Base-by-base conservation (phyloP, 1,140 invertebrate species). In the Drosophila kepulauana region DNA sequence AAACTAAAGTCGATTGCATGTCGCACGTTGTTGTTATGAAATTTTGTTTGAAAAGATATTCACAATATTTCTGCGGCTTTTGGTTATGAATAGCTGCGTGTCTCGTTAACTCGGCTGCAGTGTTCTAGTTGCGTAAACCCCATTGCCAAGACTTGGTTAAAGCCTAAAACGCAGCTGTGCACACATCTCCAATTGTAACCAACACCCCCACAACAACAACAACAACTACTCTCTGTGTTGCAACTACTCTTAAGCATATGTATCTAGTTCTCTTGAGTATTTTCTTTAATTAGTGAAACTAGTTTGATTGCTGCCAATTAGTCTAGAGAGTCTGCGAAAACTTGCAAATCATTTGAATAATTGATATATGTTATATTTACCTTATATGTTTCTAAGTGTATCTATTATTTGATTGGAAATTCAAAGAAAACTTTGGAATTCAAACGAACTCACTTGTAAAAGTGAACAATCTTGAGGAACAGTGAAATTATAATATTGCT, bases 1-100 rank as follows among this genome's bases (percentile, higher is more conserved):
- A 88, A 88, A 88, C 75, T 84, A 63, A 71, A 75, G 57, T 69
- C 73, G 77, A 63, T 78, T 75, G 81, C 78, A 82, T 69, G 72
- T 56, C 38, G 49, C 69, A 38, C 48, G 41, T 43, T 25, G 20
- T 43, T 43, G 51, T 72, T 61, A 66, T 71, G 68, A 76, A 76
- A 76, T 69, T 63, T 25, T 38, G 33, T 33, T 38, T 48, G 15
- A 33, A 56, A 64, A 64, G 41, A 64, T 15, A 38, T 8, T 41
- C 8, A 43, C n/a, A 10, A 45, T 43, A 10, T 64, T 63, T 66
- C 63, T 66, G 51, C 10, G 63, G 63, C 49, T 57, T 57, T 63
- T 63, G 35, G 35, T 52, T 52, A 62, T 28, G 33, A 25, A 69
- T 46, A 35, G 7, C 11, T 2, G 20, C 35, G 11, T 30, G 5